phyloP scores from a whole-genome alignment of 2,888 invertebrate genomes.

The Didymodactylos carnosus region DNA sequence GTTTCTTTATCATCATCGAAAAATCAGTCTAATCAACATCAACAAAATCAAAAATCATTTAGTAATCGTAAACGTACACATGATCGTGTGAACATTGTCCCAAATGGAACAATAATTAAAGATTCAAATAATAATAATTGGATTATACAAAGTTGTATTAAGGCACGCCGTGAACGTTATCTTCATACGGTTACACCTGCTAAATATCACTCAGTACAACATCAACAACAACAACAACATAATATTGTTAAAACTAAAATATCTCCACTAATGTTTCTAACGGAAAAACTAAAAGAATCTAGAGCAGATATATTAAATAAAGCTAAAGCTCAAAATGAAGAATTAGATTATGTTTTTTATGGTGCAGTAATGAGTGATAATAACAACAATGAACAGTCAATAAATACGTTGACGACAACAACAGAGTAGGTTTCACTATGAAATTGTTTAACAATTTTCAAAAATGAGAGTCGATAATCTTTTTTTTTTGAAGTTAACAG shows the following conservation, averaged over 20 bases:
- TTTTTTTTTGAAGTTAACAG: background rate
- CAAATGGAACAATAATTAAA: background rate
- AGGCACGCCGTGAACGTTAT: background rate
- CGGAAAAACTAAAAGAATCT: background rate
- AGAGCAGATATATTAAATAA: background rate
- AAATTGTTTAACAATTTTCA: background rate
- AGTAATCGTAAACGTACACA: background rate
- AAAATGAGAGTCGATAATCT: background rate
- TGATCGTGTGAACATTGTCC: background rate
- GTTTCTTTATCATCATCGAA: background rate
- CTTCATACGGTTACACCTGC: background rate
- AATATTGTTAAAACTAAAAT: background rate
- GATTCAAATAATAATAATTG: background rate
- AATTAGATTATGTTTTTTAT: background rate
- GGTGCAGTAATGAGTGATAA: background rate
- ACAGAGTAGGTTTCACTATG: no score
- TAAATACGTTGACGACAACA: no score
- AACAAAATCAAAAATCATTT: no score
- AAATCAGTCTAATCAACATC: no score
- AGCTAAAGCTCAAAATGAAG: background rate
- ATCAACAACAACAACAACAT: background rate
- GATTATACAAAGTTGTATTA: background rate
- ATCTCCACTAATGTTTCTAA: background rate
- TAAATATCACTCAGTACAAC: background rate
- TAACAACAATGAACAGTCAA: no score